Conservation (phyloP, 2,113 vertebrate species). For the Sigmodon hispidus region DNA sequence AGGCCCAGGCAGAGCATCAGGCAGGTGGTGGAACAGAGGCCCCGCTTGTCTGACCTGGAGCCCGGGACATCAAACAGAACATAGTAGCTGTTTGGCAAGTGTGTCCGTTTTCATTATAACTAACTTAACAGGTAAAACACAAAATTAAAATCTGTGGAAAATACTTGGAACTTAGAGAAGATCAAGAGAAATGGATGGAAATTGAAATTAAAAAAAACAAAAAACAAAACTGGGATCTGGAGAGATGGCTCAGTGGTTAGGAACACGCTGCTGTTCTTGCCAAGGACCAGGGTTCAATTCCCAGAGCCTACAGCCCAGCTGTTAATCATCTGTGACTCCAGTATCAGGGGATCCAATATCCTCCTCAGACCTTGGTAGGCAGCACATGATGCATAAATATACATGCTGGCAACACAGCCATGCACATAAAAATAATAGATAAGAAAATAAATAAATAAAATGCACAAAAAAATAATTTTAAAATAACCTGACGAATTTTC, state of each 20-base stretch:
- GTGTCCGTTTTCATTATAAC: neutral
- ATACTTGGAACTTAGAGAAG: neutral
- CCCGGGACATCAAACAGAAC: neutral
- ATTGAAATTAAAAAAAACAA: neutral
- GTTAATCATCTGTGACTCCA: neutral
- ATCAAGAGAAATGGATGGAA: neutral
- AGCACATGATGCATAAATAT: neutral
- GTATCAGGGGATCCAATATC: neutral
- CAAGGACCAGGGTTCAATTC: neutral
- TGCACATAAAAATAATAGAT: neutral
- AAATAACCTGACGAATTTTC: neutral
- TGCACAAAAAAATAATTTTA: neutral
- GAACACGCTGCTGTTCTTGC: neutral
- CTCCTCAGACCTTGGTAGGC: neutral
- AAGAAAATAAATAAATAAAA: neutral
- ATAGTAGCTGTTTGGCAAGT: neutral
- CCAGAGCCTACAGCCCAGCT: neutral
- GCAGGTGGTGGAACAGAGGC: neutral
- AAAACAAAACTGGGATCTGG: neutral
- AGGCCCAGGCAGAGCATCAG: neutral
- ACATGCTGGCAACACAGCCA: neutral
- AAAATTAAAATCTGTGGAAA: conserved; percentile 24
- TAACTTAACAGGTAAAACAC: neutral
- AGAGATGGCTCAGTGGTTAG: neutral
- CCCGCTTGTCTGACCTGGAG: neutral